Conservation (phyloP, 1,140 invertebrate genomes). For the Pogonognathellus flavescens region DNA sequence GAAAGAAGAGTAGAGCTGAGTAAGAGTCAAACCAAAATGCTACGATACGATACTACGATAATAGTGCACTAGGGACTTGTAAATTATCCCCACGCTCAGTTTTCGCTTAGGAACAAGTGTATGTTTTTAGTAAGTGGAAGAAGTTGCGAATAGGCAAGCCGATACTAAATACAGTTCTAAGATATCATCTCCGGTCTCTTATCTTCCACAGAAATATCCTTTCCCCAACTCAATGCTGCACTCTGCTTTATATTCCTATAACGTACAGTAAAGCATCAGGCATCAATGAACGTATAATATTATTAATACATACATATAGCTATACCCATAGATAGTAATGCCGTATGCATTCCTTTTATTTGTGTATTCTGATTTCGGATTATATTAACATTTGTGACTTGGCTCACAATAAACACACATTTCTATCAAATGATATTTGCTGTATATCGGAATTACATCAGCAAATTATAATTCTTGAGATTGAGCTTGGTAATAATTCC, state of each 20-base stretch:
- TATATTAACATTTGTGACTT: background rate
- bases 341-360: slow-evolving; percentile 1
- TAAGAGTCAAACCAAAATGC: background rate
- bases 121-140: slow-evolving; percentile 15
- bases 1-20: slow-evolving; percentile 9
- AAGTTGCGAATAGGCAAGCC: slow-evolving; percentile 16
- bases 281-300: slow-evolving; percentile 5
- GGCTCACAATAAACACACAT: too few species aligned
- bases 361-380: background rate
- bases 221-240: background rate
- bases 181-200: slow-evolving; percentile 37
- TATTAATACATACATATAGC: background rate
- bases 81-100: slow-evolving; percentile 45
- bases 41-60: slow-evolving; percentile 21
- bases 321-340: background rate
- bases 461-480: too few species aligned
- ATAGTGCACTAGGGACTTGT: slow-evolving; percentile 41
- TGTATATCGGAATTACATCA: too few species aligned
- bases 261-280: background rate
- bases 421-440: too few species aligned
- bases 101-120: slow-evolving; percentile 35
- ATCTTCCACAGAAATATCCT: slow-evolving; percentile 18
- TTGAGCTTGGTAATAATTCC: too few species aligned
- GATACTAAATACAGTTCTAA: slow-evolving; percentile 38
- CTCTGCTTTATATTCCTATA: background rate